Percentiles rank a stretch among this genome's conserved stretches.
Conservation (phyloP, 2,888 invertebrate genomes). For the Drosophila anomelani region DNA sequence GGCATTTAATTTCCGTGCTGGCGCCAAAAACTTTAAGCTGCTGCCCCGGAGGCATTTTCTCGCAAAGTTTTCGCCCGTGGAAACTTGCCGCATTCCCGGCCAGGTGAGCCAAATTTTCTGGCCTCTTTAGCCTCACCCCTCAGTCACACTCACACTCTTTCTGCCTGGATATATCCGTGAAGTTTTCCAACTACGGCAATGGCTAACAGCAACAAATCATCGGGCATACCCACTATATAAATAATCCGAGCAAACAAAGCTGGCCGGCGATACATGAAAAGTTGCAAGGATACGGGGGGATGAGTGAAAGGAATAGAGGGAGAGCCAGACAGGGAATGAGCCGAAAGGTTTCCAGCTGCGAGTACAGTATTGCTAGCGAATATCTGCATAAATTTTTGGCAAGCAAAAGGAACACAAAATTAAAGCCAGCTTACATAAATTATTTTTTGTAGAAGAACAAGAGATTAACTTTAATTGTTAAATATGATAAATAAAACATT, state of each 20-base stretch:
- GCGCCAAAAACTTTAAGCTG: slow-evolving; percentile 51
- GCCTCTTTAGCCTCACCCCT: background rate
- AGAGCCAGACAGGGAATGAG: background rate
- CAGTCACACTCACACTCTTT: background rate
- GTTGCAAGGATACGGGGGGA: background rate
- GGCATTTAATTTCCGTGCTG: slow-evolving; percentile 73
- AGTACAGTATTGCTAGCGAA: slow-evolving; percentile 16
- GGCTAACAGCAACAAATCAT: slow-evolving; percentile 49
- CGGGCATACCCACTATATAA: slow-evolving; percentile 38
- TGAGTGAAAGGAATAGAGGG: background rate
- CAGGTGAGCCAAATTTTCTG: slow-evolving; percentile 40
- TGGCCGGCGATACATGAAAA: slow-evolving; percentile 42
- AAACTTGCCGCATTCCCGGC: slow-evolving; percentile 28
- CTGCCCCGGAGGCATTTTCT: slow-evolving; percentile 29
- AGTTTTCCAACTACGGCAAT: slow-evolving; percentile 31
- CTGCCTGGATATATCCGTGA: slow-evolving; percentile 1
- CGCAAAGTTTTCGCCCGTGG: slow-evolving; percentile 33
- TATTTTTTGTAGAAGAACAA: background rate
- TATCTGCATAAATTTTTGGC: background rate
- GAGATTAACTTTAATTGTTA: background rate
- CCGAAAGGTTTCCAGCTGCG: slow-evolving; percentile 4
- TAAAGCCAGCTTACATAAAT: background rate
- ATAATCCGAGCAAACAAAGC: slow-evolving; percentile 40
- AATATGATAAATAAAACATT: background rate
- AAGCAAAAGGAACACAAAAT: background rate